Evolutionary conservation across 2,888 invertebrate species (phyloP), one percentile per base, ranked within the genome.

Genomic region (Pemphredon lugubris): DNA sequence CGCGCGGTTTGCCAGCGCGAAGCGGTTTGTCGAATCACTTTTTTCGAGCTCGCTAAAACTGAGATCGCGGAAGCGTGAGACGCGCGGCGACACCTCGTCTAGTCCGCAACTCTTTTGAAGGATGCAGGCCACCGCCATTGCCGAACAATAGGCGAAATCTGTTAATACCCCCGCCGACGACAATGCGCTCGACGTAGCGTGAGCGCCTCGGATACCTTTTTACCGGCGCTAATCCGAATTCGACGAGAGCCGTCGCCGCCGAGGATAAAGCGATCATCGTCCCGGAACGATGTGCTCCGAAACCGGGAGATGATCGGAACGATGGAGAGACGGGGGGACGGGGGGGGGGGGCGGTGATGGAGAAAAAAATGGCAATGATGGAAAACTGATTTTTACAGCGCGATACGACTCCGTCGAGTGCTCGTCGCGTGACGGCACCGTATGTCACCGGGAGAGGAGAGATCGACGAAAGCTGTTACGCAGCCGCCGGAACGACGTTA

Each of bases 201-300:
- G 85, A 86, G 82, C 81, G 77, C 77, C 78, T 75, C 83, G 84
- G 82, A 86, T 88, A 88, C 87, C 87, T 88, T 87, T 80, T 88
- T 86, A 84, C 85, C 73, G 87, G 83, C 87, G 84, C 82, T 88
- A 88, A 88, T 88, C 87, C 87, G 64, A 72, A 72, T 85, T 84
- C 80, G 79, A 78, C 80, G 82, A 58, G 72, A 61, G 53, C 54
- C 66, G 26, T 37, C 68, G 68, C 30, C 75, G 66, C 77, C 73
- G 58, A 73, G 76, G 77, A 84, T 87, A 86, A 87, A 85, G 81
- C 80, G 79, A 79, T 77, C 86, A 80, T 77, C 81, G 81, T 86
- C 81, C 83, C 82, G 84, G 83, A 85, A 86, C 79, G 83, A 86
- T 84, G 70, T 42, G 67, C 59, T 47, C 63, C 21, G 34, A 13